phyloP scores from a whole-genome alignment of 2,113 vertebrate species.

The Perca fluviatilis region DNA sequence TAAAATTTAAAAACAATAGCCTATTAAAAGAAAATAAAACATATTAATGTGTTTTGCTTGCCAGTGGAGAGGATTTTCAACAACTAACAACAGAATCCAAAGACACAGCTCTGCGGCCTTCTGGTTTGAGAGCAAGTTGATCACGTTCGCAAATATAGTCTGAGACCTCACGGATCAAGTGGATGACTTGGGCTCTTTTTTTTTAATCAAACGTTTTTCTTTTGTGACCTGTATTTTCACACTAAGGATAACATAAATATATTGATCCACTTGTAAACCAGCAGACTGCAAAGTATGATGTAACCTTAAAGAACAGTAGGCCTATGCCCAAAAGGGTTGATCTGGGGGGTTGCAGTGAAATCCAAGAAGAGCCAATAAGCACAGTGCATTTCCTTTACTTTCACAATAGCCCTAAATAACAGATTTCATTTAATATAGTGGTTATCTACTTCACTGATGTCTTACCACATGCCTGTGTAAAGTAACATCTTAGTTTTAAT shows the following conservation, averaged over 20 bases:
- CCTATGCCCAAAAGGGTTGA: neutral
- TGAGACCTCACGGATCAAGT: neutral
- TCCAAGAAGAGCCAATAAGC: neutral
- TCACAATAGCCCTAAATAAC: neutral
- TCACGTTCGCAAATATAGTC: neutral
- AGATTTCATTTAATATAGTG: too few relatives aligned
- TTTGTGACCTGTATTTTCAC: neutral
- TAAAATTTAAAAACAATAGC: too few relatives aligned
- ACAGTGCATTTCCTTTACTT: neutral
- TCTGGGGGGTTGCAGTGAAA: neutral
- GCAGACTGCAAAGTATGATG: neutral
- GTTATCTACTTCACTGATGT: neutral
- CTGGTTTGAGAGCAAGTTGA: neutral
- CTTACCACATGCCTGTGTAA: neutral
- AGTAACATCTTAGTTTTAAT: neutral
- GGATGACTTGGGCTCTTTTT: neutral
- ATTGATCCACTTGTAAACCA: neutral
- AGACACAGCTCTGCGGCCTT: neutral
- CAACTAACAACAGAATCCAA: neutral
- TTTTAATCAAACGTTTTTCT: neutral
- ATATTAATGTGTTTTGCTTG: neutral
- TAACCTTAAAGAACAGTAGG: neutral
- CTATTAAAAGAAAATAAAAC: neutral
- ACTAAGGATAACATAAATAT: neutral
- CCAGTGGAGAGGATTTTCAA: constrained; percentile 7